Evolutionary conservation across 2,797 vertebrate species (phyloP).

Genomic region (Tokudaia tokunoshimensis): DNA sequence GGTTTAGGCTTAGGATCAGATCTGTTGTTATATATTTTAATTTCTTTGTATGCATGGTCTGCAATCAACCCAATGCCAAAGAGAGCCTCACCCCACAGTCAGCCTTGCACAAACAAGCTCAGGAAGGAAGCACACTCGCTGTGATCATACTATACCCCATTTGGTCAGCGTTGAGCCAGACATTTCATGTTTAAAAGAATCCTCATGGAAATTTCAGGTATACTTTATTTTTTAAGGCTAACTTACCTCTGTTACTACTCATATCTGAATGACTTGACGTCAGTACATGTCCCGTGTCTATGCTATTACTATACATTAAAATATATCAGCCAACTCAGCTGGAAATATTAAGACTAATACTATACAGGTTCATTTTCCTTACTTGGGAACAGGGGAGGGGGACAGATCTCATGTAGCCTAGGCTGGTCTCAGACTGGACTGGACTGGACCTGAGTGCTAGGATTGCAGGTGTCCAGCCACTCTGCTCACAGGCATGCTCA

Average conservation of each 20-base stretch:
- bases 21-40: background rate
- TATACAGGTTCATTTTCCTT: background rate
- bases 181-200: background rate
- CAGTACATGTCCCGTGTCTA: background rate
- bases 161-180: background rate
- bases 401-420: background rate
- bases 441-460: background rate
- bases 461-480: background rate
- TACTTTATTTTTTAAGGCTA: background rate
- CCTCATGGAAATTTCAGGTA: background rate
- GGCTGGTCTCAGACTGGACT: background rate
- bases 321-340: slow-evolving; percentile 26
- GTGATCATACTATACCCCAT: background rate
- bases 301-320: background rate
- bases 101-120: background rate
- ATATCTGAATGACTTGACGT: slow-evolving; percentile 16
- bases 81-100: accelerated
- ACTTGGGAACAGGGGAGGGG: too few species aligned
- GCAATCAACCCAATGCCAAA: background rate
- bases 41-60: background rate
- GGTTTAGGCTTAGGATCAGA: background rate
- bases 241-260: slow-evolving; percentile 61
- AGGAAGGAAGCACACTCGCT: background rate
- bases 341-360: background rate
- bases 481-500: background rate